These are phyloP conservation scores for Pomatorhinus ruficollis DNA, from an alignment of 2,113 vertebrate species.

Conservation along the genomic window DNA sequence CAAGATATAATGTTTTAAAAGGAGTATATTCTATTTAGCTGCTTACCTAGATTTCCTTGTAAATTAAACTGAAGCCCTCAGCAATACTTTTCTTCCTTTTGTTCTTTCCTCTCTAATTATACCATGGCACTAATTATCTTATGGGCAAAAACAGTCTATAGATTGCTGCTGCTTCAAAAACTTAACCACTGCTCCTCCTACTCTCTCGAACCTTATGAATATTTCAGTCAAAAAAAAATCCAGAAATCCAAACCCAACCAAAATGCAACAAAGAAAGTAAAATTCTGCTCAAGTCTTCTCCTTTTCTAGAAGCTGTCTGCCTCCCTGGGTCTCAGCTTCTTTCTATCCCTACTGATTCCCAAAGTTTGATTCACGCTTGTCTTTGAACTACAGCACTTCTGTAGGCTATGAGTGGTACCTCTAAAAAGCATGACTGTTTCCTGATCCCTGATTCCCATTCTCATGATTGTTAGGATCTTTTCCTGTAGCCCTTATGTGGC, in stretches of 20 bases:
- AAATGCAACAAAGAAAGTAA: neutral
- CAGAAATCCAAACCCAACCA: neutral
- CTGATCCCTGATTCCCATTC: neutral
- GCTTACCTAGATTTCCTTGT: neutral
- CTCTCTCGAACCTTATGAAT: neutral
- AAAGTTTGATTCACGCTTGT: neutral
- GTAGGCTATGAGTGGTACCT: neutral
- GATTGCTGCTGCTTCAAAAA: neutral
- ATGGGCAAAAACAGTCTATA: neutral
- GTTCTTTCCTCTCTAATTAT: slow-evolving; percentile 14
- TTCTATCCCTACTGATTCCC: neutral
- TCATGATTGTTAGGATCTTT: neutral
- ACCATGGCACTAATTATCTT: neutral
- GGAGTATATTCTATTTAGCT: neutral
- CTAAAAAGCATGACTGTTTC: neutral
- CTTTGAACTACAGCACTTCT: neutral
- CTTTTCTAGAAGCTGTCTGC: neutral
- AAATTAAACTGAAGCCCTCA: slow-evolving; percentile 12
- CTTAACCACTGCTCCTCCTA: neutral
- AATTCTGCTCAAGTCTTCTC: neutral
- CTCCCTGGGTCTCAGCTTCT: neutral
- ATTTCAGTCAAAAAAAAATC: neutral
- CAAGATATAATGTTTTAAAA: neutral
- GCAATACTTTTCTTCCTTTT: neutral
- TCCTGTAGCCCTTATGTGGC: neutral